Base-by-base conservation (phyloP, 1,140 invertebrate genomes). In the Drosophila baimaii region DNA sequence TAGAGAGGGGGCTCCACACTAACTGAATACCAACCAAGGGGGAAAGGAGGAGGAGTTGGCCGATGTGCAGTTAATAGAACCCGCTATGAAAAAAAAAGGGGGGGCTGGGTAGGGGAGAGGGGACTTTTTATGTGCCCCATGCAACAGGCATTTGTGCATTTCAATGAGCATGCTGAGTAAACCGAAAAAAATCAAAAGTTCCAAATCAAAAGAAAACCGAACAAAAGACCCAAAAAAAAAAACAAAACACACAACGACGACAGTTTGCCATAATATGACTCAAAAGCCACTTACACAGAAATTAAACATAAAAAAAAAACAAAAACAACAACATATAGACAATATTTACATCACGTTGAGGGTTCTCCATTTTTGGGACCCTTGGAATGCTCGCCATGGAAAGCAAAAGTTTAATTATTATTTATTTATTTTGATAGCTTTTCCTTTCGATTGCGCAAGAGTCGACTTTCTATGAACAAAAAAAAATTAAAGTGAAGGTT, bases 1-100 rank as follows among this genome's bases (percentile, higher is more conserved):
- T 13, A 2, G 19, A 9, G 29, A 37, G 9, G 33, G 25, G 27
- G 44, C 35, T 15, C n/a, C 17, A 51, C 49, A 51, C 49, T 33
- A 51, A 33, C 12, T 51, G 49, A 51, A 51, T 51, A 31, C 49
- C 17, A 51, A 31, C 49, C 17, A 51, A 31, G 3, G 23, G 31
- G 46, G 23, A 5, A 15, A 15, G 46, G 41, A 39, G 29, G 27
- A 54, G 25, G n/a, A 3, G 9, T 12, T n/a, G 19, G 19, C n/a
- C 57, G 61, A 70, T 81, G 66, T 84, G 81, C 74, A 86, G 81
- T 82, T 75, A 75, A 81, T 81, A 86, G 82, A 85, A 81, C 68
- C 81, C 81, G 81, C 82, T 86, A 85, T 77, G 49, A 56, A 59
- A 59, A 56, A 51, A 55, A 35, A 5, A 15, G 13, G 13, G 41